A percentile compares a stretch with the other conserved stretches of the same genome.
phyloP scores from a whole-genome alignment of 2,888 invertebrate genomes.

The Callimorpha dominula region DNA sequence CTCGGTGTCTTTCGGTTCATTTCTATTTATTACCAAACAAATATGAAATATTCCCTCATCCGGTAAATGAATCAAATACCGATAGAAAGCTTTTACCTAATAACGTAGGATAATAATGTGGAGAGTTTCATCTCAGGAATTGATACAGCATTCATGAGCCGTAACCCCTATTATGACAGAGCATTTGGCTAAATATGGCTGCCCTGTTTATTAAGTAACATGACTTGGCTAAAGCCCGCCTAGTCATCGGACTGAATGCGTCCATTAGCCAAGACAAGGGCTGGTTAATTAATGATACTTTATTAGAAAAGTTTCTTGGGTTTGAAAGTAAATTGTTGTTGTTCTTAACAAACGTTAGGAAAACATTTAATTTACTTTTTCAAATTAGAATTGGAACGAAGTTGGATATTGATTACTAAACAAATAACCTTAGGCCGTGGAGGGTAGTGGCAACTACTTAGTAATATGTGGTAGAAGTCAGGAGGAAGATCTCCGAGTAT shows the following conservation, averaged over 20 bases:
- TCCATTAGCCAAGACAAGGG: slow-evolving; percentile 67
- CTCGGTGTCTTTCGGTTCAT: no score
- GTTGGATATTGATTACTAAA: no score
- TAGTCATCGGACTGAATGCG: slow-evolving; percentile 51
- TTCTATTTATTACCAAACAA: not conserved
- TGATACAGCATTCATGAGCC: slow-evolving; percentile 16
- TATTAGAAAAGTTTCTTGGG: slow-evolving; percentile 34
- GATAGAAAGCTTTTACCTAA: slow-evolving; percentile 4
- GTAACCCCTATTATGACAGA: slow-evolving; percentile 14
- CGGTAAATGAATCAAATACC: not conserved
- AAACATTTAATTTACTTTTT: no score
- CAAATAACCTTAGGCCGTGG: no score
- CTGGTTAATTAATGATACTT: slow-evolving; percentile 57
- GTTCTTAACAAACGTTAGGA: no score
- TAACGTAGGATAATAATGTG: slow-evolving; percentile 9
- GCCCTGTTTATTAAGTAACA: slow-evolving; percentile 53
- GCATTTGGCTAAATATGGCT: slow-evolving; percentile 37
- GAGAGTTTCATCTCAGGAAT: slow-evolving; percentile 1
- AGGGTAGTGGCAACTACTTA: no score
- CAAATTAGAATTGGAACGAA: no score
- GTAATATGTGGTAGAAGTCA: no score
- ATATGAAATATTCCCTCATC: not conserved
- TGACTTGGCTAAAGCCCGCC: slow-evolving; percentile 54
- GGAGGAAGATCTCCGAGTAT: no score
- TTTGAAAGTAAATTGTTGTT: not conserved